A percentile compares a stretch with the other conserved stretches of the same genome.
These are phyloP conservation scores for Ophioninae sp. DNA, from an alignment of 2,888 invertebrate species.

Conservation along the genomic window DNA sequence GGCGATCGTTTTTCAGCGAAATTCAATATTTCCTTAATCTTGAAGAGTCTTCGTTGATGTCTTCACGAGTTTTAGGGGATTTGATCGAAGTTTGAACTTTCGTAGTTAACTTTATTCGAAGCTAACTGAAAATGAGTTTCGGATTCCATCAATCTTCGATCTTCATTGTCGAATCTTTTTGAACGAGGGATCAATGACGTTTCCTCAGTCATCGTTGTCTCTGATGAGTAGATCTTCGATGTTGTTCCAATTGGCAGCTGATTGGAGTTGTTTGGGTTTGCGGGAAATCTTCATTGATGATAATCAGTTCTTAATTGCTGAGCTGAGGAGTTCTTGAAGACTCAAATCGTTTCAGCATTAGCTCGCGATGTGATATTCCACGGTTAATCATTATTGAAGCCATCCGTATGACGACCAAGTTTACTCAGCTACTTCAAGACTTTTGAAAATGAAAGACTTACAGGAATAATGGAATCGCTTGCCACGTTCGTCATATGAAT, in stretches of 20 bases:
- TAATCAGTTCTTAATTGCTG: not conserved
- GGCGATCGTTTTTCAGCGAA: not conserved
- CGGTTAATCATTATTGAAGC: conserved; percentile 62
- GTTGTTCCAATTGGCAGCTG: not conserved
- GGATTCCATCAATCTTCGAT: not conserved
- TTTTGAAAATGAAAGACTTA: conserved; percentile 72
- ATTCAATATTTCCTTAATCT: not conserved
- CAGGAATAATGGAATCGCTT: conserved; percentile 78
- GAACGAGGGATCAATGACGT: not conserved
- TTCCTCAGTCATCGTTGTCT: not conserved
- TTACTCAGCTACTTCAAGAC: conserved; percentile 75
- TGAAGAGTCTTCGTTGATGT: not conserved
- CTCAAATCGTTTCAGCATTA: conserved; percentile 32
- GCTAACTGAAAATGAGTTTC: not conserved
- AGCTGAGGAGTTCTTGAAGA: conserved; percentile 43
- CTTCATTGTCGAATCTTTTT: not conserved
- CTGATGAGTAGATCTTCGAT: not conserved
- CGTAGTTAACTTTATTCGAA: not conserved
- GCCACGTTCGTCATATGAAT: conserved; percentile 80
- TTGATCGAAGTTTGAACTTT: too few relatives aligned
- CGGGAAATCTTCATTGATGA: conserved; percentile 37
- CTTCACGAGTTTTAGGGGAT: not conserved
- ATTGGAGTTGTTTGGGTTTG: not conserved
- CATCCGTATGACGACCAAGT: conserved; percentile 70
- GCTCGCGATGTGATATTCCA: conserved; percentile 9